Evolutionary conservation across 2,113 vertebrate genomes (phyloP).

Genomic region (Acinonyx jubatus): DNA sequence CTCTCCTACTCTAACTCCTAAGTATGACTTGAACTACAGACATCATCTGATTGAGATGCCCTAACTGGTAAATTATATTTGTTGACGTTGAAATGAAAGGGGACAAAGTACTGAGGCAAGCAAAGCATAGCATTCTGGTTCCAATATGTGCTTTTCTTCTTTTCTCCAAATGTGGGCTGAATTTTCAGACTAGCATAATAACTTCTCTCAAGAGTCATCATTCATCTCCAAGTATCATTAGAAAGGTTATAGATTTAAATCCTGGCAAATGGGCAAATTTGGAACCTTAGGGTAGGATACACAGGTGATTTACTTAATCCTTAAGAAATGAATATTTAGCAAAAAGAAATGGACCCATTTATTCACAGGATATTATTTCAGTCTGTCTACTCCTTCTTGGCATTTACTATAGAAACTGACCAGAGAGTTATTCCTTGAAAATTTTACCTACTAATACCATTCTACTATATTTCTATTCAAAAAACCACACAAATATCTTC

Average conservation of each 20-base stretch:
- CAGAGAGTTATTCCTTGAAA: not conserved
- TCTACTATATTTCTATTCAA: not conserved
- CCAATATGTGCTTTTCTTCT: constrained; percentile 46
- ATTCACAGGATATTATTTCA: not conserved
- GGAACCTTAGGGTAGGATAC: constrained; percentile 51
- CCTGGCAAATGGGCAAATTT: constrained; percentile 64
- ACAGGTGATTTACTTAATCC: constrained; percentile 32
- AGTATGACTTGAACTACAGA: constrained; percentile 69
- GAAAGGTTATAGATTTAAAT: constrained; percentile 83
- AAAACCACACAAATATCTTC: not conserved
- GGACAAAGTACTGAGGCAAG: constrained; percentile 79
- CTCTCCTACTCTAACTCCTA: constrained; percentile 71
- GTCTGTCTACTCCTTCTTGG: not conserved
- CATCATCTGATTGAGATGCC: constrained; percentile 73
- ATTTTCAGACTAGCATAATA: constrained; percentile 71
- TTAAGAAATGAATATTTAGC: not conserved
- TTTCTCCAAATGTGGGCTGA: constrained; percentile 53
- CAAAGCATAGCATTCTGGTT: constrained; percentile 67
- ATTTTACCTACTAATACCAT: not conserved
- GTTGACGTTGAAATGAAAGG: constrained; percentile 79
- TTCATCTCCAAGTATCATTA: constrained; percentile 74
- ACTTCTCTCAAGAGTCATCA: constrained; percentile 71
- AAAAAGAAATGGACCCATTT: not conserved
- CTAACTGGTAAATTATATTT: constrained; percentile 79
- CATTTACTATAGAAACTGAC: not conserved